Base-by-base conservation (phyloP, 2,888 invertebrate genomes). In the Loripinus fragilis region DNA sequence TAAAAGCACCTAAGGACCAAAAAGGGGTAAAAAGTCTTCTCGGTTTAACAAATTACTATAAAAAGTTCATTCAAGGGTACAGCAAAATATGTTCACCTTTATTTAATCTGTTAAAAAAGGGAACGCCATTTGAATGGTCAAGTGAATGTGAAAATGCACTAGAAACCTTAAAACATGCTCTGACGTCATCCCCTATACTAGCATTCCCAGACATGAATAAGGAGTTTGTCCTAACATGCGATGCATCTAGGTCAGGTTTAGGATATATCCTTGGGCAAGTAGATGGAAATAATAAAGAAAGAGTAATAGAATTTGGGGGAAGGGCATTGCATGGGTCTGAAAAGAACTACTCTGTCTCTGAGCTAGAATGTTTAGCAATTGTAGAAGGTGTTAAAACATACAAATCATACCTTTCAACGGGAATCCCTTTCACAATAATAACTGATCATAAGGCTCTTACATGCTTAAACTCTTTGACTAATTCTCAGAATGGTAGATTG, bases 241-340 rank as follows among this genome's bases (percentile, higher is more conserved):
- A 85, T 77, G 85, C 84, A n/a, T 80, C 76, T 1, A 20, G 38
- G 0, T 72, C 72, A 23, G 85, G 76, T 8, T n/a, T 87, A 3
- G 85, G 85, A 10, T 84, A 73, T 42, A 75, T 85, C 17, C 55
- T 86, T 28, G 80, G 79, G 0, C 87, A 86, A 48, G 25, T 66
- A 50, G 83, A 81, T 69, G 71, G 78, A 10, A 33, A 74, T 20
- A 71, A 65, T 2, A 71, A 65, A 60, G 86, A 87, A 72, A 28
- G 28, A 5, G 86, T 83, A 0, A 81, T 85, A n/a, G 50, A n/a
- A n/a, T n/a, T n/a, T n/a, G n/a, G n/a, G n/a, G n/a, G n/a, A n/a
- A n/a, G n/a, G n/a, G n/a, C n/a, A n/a, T n/a, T n/a, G n/a, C n/a
- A n/a, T n/a, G n/a, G n/a, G n/a, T n/a, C n/a, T n/a, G n/a, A n/a